These are phyloP conservation scores for Carpatolechia fugitivella DNA, from an alignment of 2,888 invertebrate genomes.

Conservation along the genomic window DNA sequence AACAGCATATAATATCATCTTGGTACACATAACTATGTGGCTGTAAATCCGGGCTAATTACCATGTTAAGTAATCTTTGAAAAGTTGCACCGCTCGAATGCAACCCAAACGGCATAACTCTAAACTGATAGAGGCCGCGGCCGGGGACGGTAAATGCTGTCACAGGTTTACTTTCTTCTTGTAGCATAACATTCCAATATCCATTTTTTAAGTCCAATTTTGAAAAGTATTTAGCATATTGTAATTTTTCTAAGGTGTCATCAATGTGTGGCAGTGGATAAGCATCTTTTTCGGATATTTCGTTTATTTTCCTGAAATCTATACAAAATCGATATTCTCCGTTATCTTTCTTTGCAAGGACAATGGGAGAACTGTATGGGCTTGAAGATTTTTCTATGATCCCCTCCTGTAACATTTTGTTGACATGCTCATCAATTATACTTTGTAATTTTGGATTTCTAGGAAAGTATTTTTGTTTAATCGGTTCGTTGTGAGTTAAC, in stretches of 20 bases:
- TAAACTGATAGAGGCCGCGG: not conserved
- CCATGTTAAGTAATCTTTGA: too few species aligned
- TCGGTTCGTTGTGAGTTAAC: conserved; percentile 9
- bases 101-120: not conserved
- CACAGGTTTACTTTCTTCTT: conserved; percentile 21
- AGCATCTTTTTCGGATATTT: conserved; percentile 24
- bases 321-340: conserved; percentile 25
- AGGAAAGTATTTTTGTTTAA: conserved; percentile 20
- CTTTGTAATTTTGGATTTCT: conserved; percentile 18
- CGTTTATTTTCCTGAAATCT: conserved; percentile 30
- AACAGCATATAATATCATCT: not conserved
- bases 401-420: conserved; percentile 22
- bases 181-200: conserved; percentile 21
- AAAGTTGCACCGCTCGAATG: not conserved
- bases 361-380: conserved; percentile 19
- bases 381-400: conserved; percentile 22
- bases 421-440: conserved; percentile 19
- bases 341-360: conserved; percentile 12
- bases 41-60: conserved; percentile 29
- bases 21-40: conserved; percentile 19
- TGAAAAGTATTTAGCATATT: conserved; percentile 27
- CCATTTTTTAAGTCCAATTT: conserved; percentile 19
- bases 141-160: conserved; percentile 5
- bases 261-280: conserved; percentile 33
- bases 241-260: conserved; percentile 7